Evolutionary conservation across 2,888 invertebrate genomes (phyloP).

Genomic region (Heterodera filipjevi): DNA sequence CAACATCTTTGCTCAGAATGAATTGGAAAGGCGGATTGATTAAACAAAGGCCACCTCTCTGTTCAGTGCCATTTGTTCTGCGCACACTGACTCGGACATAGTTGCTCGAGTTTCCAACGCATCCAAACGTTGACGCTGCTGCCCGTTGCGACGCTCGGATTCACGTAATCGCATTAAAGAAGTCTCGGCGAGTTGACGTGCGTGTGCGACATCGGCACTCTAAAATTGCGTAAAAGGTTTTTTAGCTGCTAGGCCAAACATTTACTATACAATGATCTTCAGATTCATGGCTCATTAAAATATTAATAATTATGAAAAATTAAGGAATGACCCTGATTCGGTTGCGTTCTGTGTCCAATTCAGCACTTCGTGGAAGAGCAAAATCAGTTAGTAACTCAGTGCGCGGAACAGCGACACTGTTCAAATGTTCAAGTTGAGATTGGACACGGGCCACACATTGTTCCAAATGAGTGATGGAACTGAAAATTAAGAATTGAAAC

Average conservation of each 20-base stretch:
- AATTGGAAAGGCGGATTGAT: not conserved
- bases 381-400: slow-evolving; percentile 17
- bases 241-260: no score
- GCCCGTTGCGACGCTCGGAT: slow-evolving; percentile 19
- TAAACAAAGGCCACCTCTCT: not conserved
- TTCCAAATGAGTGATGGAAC: slow-evolving; percentile 19
- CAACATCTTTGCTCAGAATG: not conserved
- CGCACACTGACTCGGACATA: slow-evolving; percentile 21
- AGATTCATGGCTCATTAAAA: not conserved
- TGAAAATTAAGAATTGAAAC: not conserved
- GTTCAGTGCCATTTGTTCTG: slow-evolving; percentile 25
- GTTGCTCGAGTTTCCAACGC: slow-evolving; percentile 25
- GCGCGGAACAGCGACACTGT: slow-evolving; percentile 14
- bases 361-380: slow-evolving; percentile 19
- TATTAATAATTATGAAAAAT: not conserved
- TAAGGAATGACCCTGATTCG: slow-evolving; percentile 9
- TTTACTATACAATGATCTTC: no score
- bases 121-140: slow-evolving; percentile 21
- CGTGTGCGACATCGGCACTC: not conserved
- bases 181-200: slow-evolving; percentile 21
- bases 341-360: slow-evolving; percentile 20
- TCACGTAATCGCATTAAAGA: slow-evolving; percentile 20
- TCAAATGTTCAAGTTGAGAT: slow-evolving; percentile 21
- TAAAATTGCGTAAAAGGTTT: not conserved
- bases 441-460: slow-evolving; percentile 17